Base-by-base conservation (phyloP, 2,113 vertebrate species). In the Dendropsophus ebraccatus region DNA sequence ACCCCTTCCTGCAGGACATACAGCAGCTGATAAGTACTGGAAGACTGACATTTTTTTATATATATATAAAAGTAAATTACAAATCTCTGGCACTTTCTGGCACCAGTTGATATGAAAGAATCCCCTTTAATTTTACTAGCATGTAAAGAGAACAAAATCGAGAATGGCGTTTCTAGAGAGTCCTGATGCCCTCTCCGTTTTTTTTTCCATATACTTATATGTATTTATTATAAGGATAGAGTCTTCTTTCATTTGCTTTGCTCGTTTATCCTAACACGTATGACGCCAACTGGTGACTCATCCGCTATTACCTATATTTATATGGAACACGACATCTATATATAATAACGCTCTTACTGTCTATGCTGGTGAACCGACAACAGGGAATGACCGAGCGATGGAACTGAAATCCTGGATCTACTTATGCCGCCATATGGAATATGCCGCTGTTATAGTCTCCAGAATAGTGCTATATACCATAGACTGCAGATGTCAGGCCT, bases 301-400 rank as follows among this genome's bases (percentile, higher is more conserved):
- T 80, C 21, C 56, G 6, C 47, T 5, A 14, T 23, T 25, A 10
- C 11, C 14, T 62, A 62, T 47, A 41, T 81, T 8, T 62, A 62
- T 47, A 41, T 81, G 78, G 78, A 47, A 41, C 16, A 62, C 19
- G 62, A 47, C 30, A 35, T 45, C 37, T n/a, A 45, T 62, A 45
- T 41, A 60, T 54, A 80, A 60, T 23, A 79, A 14, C n/a, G n/a
- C n/a, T n/a, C n/a, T n/a, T n/a, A 78, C 47, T 58, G 32, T 79
- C 56, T 16, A 28, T 25, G 25, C 16, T 50, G 25, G 25, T 28
- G 47, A 76, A 30, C n/a, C 35, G 47, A 58, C 37, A n/a, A 41
- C 77, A 81, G n/a, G 35, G 30, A 65, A 81, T 81, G 56, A 60
- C 54, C 77, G 45, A 60, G 77, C 77, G 45, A 45, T 80, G 54